Percentiles rank a stretch among this genome's conserved stretches.
Conservation (phyloP, 2,888 invertebrate species). For the Stegophylla sp. region DNA sequence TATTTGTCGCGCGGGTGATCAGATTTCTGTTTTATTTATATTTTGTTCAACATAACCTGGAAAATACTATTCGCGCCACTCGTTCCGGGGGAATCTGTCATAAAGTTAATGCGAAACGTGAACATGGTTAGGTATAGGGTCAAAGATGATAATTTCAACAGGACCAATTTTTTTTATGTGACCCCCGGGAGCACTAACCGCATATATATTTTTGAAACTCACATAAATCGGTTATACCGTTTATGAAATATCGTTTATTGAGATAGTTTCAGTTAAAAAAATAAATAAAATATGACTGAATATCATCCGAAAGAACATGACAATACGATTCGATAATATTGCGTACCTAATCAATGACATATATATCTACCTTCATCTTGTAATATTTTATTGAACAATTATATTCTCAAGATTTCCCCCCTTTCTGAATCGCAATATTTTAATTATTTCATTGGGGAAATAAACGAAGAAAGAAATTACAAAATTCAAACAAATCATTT, state of each 20-base stretch:
- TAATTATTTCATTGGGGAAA: no score
- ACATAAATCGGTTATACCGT: conserved; percentile 13
- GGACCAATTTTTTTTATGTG: neutral
- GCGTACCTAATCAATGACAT: no score
- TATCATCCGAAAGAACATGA: neutral
- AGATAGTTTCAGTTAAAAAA: neutral
- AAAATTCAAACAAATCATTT: neutral
- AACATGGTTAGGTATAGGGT: neutral
- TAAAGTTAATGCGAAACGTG: conserved; percentile 10
- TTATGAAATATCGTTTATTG: conserved; percentile 19
- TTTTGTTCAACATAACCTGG: neutral
- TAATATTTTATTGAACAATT: no score
- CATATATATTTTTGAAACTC: conserved; percentile 6
- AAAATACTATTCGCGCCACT: neutral
- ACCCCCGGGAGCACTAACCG: neutral
- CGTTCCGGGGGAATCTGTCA: conserved; percentile 2
- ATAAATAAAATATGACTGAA: neutral
- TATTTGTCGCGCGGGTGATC: neutral
- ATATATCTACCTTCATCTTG: no score
- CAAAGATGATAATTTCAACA: conserved; percentile 27
- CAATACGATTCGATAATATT: neutral
- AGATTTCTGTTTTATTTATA: neutral
- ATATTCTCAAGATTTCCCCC: no score
- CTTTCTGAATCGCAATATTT: no score
- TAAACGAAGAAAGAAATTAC: no score